Conservation (phyloP, 2,888 invertebrate genomes). For the Sarcophaga variegata region DNA sequence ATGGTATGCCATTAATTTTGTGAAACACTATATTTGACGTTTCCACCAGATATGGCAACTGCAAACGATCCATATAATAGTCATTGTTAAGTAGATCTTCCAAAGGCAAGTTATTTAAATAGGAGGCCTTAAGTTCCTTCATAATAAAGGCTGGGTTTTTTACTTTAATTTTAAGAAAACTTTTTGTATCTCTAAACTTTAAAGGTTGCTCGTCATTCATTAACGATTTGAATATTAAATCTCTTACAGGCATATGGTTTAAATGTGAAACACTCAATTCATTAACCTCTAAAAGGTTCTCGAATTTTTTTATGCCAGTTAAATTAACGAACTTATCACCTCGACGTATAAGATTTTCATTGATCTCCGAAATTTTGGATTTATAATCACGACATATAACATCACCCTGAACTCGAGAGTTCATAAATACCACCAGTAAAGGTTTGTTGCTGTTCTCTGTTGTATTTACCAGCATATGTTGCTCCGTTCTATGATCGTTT, state of each 20-base stretch:
- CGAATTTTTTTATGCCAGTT: conserved; percentile 75
- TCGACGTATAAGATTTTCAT: conserved; percentile 73
- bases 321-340: conserved; percentile 73
- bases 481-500: conserved; percentile 71
- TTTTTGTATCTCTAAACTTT: conserved; percentile 72
- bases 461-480: conserved; percentile 73
- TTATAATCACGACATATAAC: conserved; percentile 71
- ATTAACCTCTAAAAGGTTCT: conserved; percentile 70
- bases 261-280: conserved; percentile 66
- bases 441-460: conserved; percentile 51
- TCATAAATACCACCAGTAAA: conserved; percentile 75
- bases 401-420: conserved; percentile 73
- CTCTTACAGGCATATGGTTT: conserved; percentile 71
- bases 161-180: conserved; percentile 73
- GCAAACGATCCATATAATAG: conserved; percentile 73
- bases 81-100: conserved; percentile 71
- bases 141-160: conserved; percentile 63
- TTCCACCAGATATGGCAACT: conserved; percentile 69
- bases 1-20: conserved; percentile 76
- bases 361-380: conserved; percentile 73
- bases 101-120: conserved; percentile 73
- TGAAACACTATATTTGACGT: conserved; percentile 73
- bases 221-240: conserved; percentile 72
- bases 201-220: conserved; percentile 17
- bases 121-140: conserved; percentile 64